Conservation (phyloP, 2,113 vertebrate genomes). For the Hydropotes inermis region DNA sequence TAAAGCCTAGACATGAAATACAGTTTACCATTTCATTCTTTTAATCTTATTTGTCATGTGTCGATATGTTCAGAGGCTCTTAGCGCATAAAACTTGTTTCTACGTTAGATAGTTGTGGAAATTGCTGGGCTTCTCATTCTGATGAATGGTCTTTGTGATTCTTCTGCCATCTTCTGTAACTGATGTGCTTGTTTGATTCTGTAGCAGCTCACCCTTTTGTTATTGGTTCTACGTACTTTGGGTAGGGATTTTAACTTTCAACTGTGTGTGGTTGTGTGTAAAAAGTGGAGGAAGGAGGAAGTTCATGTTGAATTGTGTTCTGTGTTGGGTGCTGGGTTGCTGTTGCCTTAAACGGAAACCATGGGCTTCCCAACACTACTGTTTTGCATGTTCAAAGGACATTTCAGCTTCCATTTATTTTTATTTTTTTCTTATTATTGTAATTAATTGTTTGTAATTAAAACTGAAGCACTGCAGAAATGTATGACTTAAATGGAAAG, state of each 20-base stretch:
- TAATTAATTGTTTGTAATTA: background rate
- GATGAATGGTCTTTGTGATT: background rate
- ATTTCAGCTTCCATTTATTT: background rate
- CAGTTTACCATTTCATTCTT: background rate
- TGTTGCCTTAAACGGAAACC: background rate
- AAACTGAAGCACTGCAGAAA: background rate
- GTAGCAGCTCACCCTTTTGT: background rate
- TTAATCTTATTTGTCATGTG: background rate
- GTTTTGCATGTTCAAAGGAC: background rate
- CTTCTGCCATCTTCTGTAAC: background rate
- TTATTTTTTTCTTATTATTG: background rate
- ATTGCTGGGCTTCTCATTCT: background rate
- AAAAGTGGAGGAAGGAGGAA: slow-evolving; percentile 9
- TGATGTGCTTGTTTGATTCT: background rate
- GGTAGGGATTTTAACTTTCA: background rate
- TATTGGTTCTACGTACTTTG: background rate
- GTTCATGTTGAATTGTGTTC: background rate
- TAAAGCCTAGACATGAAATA: background rate
- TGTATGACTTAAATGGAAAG: background rate
- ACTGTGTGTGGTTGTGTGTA: background rate
- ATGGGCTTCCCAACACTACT: background rate
- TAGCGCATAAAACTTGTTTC: background rate
- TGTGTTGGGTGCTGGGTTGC: background rate
- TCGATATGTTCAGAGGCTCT: background rate
- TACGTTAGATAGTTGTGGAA: background rate